A percentile compares a stretch with the other conserved stretches of the same genome.
phyloP scores from a whole-genome alignment of 1,140 invertebrate species.

The Asbolus verrucosus region DNA sequence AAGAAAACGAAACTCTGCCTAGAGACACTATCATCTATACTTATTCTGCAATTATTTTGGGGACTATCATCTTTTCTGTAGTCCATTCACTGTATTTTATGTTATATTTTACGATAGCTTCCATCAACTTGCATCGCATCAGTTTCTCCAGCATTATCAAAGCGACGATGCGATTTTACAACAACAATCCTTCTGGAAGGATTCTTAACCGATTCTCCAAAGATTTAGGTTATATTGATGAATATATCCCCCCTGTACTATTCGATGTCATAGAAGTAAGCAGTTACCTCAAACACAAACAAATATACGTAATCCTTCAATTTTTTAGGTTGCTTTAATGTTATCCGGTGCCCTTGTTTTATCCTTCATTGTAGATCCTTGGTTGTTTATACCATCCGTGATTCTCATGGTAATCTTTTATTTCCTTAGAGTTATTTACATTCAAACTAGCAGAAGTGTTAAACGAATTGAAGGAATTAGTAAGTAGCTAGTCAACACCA shows the following conservation, averaged over 20 bases:
- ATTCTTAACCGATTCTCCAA: too few relatives aligned
- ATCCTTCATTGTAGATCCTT: conserved; percentile 79
- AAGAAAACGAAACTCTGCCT: conserved; percentile 44
- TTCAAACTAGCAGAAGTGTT: conserved; percentile 58
- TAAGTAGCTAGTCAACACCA: conserved; percentile 43
- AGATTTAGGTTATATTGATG: conserved; percentile 65
- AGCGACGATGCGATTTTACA: conserved; percentile 72
- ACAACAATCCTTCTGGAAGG: conserved; percentile 69
- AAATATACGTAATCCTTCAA: too few relatives aligned
- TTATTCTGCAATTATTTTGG: conserved; percentile 71
- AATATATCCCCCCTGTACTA: conserved; percentile 60
- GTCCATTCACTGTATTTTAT: conserved; percentile 58
- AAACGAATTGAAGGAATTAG: conserved; percentile 59
- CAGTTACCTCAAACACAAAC: conserved; percentile 6
- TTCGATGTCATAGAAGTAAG: conserved; percentile 59
- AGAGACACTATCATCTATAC: conserved; percentile 62
- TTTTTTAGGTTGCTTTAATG: conserved; percentile 75
- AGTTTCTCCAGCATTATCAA: conserved; percentile 74
- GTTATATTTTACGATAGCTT: conserved; percentile 58
- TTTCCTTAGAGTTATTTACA: conserved; percentile 51
- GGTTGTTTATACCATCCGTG: conserved; percentile 67
- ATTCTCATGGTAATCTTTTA: conserved; percentile 54
- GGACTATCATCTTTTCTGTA: conserved; percentile 70
- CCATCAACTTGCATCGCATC: conserved; percentile 71
- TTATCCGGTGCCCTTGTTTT: conserved; percentile 74